Evolutionary conservation across 2,888 invertebrate species (phyloP).

Genomic region (Syritta pipiens): DNA sequence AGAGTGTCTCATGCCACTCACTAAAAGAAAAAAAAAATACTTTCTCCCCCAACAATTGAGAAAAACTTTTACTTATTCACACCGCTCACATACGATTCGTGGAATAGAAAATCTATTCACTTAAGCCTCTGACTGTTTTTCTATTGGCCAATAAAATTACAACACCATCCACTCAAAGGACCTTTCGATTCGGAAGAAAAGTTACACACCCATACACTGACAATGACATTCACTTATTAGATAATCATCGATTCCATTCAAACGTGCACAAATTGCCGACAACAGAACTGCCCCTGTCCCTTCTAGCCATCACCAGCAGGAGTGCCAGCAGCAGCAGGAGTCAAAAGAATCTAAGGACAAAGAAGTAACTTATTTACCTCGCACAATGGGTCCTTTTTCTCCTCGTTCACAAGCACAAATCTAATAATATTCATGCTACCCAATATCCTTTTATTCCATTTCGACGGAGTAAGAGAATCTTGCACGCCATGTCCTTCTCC

Average conservation of each 20-base stretch:
- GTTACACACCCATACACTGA: too few relatives aligned
- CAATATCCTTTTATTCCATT: conserved; percentile 12
- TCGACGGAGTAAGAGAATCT: not conserved
- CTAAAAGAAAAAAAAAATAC: too few relatives aligned
- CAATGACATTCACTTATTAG: not conserved
- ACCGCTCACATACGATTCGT: too few relatives aligned
- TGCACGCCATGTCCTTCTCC: too few relatives aligned
- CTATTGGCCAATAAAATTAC: too few relatives aligned
- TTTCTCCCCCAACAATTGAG: too few relatives aligned
- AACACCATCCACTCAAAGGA: too few relatives aligned
- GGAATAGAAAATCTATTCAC: too few relatives aligned
- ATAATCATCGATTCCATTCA: conserved; percentile 7
- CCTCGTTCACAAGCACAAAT: not conserved
- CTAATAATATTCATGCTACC: conserved; percentile 23
- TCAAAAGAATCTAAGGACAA: not conserved
- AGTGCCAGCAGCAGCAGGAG: not conserved
- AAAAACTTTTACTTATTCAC: too few relatives aligned
- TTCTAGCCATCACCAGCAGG: not conserved
- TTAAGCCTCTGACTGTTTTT: too few relatives aligned
- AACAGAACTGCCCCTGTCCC: not conserved
- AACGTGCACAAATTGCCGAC: not conserved
- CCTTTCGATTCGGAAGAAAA: too few relatives aligned
- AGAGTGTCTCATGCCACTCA: too few relatives aligned
- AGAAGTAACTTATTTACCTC: conserved; percentile 5
- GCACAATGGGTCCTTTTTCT: not conserved